Evolutionary conservation across 2,113 vertebrate genomes (phyloP).

Genomic region (Ceuthmochares aereus): DNA sequence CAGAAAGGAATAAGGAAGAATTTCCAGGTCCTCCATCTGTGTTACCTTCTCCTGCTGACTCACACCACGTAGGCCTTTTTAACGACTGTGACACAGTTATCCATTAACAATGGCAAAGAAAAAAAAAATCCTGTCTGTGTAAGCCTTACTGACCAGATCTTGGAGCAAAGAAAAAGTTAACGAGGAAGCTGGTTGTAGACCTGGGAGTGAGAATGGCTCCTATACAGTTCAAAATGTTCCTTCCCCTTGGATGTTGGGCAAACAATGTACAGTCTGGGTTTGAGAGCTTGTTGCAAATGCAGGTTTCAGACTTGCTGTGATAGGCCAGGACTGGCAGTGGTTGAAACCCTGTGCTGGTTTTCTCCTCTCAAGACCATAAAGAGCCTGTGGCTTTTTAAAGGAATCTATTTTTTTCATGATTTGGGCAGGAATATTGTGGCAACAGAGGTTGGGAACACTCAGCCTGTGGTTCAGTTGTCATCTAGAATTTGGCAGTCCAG

Average conservation of each 20-base stretch:
- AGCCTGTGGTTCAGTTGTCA: not conserved
- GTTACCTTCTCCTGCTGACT: not conserved
- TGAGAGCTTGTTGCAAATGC: not conserved
- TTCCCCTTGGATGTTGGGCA: not conserved
- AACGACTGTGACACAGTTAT: not conserved
- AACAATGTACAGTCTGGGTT: accelerated
- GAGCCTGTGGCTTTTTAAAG: not conserved
- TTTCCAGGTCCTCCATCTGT: not conserved
- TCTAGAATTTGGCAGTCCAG: not conserved
- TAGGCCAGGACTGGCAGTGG: not conserved
- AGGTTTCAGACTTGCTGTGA: not conserved
- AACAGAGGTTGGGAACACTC: not conserved
- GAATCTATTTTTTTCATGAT: not conserved
- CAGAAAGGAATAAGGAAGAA: not conserved
- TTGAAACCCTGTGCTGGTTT: not conserved
- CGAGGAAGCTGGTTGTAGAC: not conserved
- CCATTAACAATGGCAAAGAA: not conserved
- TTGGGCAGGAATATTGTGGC: not conserved
- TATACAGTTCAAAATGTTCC: not conserved
- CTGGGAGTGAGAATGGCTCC: not conserved
- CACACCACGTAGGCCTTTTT: not conserved
- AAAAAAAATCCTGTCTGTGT: not conserved
- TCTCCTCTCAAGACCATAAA: not conserved
- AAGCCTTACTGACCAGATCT: not conserved
- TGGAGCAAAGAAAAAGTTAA: not conserved